A percentile compares a stretch with the other conserved stretches of the same genome.
Conservation (phyloP, 1,140 invertebrate genomes). For the Cyclargus thomasi region DNA sequence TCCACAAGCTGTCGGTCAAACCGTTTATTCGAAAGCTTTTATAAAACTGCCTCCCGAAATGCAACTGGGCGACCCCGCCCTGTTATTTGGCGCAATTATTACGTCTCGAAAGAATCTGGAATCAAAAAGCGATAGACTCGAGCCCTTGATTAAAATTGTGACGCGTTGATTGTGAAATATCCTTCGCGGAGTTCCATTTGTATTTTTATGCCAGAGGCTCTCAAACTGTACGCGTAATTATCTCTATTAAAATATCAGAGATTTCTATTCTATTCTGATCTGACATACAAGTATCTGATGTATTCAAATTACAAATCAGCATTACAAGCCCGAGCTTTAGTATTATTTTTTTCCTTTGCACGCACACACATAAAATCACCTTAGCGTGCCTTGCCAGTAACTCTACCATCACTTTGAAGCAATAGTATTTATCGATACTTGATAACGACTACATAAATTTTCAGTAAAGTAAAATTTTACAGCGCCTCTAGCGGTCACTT, state of each 20-base stretch:
- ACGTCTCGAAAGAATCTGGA: constrained; percentile 58
- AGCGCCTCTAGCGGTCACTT: too few species aligned
- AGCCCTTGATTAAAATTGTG: constrained; percentile 69
- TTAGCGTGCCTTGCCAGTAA: too few species aligned
- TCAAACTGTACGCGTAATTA: not conserved
- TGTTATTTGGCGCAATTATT: constrained; percentile 68
- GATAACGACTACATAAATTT: too few species aligned
- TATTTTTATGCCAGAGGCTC: constrained; percentile 13
- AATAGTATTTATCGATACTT: too few species aligned
- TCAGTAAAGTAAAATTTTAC: too few species aligned
- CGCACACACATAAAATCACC: too few species aligned
- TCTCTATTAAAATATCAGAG: not conserved
- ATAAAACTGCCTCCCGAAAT: constrained; percentile 35
- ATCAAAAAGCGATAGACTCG: constrained; percentile 62
- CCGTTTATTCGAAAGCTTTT: constrained; percentile 6
- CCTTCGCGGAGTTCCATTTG: constrained; percentile 27
- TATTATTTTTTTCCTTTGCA: too few species aligned
- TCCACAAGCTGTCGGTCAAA: not conserved
- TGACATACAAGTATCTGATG: too few species aligned
- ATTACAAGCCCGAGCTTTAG: too few species aligned
- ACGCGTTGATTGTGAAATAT: constrained; percentile 60
- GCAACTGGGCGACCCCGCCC: constrained; percentile 42
- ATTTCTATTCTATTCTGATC: too few species aligned
- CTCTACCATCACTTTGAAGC: too few species aligned
- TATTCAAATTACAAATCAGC: too few species aligned